Percentiles rank a stretch among this genome's conserved stretches.
Evolutionary conservation across 2,797 vertebrate genomes (phyloP).

Genomic region (Graptemys geographica): DNA sequence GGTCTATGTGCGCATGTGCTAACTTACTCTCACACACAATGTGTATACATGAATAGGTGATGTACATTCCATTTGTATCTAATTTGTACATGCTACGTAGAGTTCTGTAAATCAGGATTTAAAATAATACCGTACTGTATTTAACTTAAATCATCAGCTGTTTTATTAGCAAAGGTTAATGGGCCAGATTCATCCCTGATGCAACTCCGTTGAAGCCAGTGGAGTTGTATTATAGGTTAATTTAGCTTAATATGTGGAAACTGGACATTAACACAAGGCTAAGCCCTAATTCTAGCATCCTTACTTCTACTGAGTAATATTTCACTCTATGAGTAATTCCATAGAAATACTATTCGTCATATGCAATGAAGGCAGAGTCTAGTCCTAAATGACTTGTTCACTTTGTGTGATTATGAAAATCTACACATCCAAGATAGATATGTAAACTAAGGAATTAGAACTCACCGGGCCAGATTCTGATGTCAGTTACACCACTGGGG

Average conservation of each 20-base stretch:
- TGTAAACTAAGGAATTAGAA: neutral
- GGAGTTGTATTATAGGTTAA: neutral
- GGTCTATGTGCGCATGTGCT: accelerated
- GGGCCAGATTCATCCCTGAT: neutral
- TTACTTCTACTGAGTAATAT: neutral
- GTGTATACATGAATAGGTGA: neutral
- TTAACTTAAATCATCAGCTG: neutral
- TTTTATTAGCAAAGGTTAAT: neutral
- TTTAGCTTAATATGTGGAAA: neutral
- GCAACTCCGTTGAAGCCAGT: neutral
- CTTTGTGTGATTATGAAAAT: neutral
- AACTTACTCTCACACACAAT: neutral
- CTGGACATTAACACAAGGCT: neutral
- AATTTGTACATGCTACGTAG: neutral
- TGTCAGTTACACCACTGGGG: neutral
- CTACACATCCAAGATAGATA: neutral
- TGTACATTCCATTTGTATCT: accelerated
- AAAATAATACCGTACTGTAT: neutral
- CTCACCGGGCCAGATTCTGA: neutral
- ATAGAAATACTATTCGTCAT: neutral
- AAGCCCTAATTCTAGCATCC: neutral
- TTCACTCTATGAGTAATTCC: neutral
- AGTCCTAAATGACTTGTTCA: neutral
- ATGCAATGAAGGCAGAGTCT: neutral
- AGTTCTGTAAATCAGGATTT: neutral